Conservation (phyloP, 2,113 vertebrate species). For the Cervus canadensis region DNA sequence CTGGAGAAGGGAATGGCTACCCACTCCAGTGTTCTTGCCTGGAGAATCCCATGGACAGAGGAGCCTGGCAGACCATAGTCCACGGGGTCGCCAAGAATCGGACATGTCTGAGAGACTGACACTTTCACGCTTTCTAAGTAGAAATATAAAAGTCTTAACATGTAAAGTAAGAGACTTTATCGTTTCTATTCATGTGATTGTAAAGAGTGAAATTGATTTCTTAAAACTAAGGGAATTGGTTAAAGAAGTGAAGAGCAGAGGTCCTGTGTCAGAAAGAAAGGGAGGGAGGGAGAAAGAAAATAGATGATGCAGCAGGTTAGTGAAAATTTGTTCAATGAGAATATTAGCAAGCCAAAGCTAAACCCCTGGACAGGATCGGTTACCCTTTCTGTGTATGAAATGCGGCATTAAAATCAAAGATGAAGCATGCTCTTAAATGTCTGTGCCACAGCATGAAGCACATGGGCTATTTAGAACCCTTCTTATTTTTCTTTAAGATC, state of each 20-base stretch:
- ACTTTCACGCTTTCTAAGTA: not conserved
- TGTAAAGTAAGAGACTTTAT: not conserved
- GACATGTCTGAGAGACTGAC: not conserved
- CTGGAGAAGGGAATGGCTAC: not conserved
- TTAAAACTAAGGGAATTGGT: not conserved
- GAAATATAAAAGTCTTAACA: not conserved
- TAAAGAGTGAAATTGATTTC: conserved; percentile 13
- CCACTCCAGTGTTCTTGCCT: not conserved
- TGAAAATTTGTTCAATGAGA: not conserved
- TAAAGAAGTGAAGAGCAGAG: not conserved
- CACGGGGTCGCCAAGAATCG: not conserved
- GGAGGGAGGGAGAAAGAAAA: not conserved
- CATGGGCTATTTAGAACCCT: not conserved
- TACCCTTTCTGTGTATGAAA: not conserved
- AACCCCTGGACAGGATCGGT: not conserved
- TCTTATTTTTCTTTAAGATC: not conserved
- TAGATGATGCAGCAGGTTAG: not conserved
- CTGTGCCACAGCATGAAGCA: not conserved
- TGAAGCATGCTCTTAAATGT: not conserved
- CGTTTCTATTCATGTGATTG: not conserved
- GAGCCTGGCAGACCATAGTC: not conserved
- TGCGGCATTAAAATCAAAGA: not conserved
- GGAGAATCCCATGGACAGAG: not conserved
- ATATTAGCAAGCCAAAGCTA: not conserved
- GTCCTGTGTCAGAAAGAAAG: not conserved